These are phyloP conservation scores for Trichonephila clavata DNA, from an alignment of 1,140 invertebrate species.

Conservation along the genomic window DNA sequence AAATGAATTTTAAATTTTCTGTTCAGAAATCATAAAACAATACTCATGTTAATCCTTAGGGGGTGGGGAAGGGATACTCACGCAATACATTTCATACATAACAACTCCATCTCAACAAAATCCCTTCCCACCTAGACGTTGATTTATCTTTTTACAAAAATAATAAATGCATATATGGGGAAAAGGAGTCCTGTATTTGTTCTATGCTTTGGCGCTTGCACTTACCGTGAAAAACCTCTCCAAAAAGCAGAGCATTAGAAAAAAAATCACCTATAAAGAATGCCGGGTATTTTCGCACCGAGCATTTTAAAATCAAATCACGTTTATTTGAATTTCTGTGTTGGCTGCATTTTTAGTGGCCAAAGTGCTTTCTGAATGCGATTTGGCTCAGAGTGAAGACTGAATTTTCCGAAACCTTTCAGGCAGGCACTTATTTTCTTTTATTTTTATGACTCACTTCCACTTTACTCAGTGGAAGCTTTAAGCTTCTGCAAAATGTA, in stretches of 20 bases:
- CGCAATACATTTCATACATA: neutral
- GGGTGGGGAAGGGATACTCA: too few relatives aligned
- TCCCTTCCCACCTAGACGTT: neutral
- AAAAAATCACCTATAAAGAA: slow-evolving; percentile 29
- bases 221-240: neutral
- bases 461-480: neutral
- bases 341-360: slow-evolving; percentile 68
- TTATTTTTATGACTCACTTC: slow-evolving; percentile 48
- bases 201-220: neutral
- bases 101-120: neutral
- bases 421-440: slow-evolving; percentile 45
- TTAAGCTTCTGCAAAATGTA: slow-evolving; percentile 57
- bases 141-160: slow-evolving; percentile 9
- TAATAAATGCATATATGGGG: slow-evolving; percentile 2
- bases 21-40: too few relatives aligned
- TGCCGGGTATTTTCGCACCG: slow-evolving; percentile 62
- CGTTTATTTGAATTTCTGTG: slow-evolving; percentile 74
- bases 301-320: slow-evolving; percentile 74
- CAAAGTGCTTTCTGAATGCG: slow-evolving; percentile 72
- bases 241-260: neutral
- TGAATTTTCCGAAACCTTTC: slow-evolving; percentile 69
- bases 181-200: neutral
- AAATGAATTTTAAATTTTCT: too few relatives aligned
- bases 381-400: slow-evolving; percentile 69
- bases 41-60: too few relatives aligned